Conservation (phyloP, 2,797 vertebrate species). For the Pangasius macronema region DNA sequence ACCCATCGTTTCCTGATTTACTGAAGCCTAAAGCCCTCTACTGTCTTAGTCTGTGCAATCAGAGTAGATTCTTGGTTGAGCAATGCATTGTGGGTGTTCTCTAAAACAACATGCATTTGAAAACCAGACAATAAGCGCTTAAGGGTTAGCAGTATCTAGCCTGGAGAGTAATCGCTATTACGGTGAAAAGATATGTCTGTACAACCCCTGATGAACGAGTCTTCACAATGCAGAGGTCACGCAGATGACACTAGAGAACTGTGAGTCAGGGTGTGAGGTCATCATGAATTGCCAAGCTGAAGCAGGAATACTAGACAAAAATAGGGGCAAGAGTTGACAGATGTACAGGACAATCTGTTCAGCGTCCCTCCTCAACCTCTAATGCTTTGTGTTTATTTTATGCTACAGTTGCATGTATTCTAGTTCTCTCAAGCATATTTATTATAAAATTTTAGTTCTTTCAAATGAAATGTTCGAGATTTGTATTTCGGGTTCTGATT, state of each 20-base stretch:
- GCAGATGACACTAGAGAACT: conserved; percentile 62
- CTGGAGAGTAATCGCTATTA: conserved; percentile 57
- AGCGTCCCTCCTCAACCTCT: neutral
- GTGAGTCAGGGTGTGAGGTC: conserved; percentile 63
- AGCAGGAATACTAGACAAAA: conserved; percentile 40
- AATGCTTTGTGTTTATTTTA: neutral
- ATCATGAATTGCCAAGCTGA: conserved; percentile 53
- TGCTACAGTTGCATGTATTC: neutral
- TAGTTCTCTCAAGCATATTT: neutral
- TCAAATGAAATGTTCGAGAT: neutral
- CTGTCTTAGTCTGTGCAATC: conserved; percentile 48
- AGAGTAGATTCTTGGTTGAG: neutral
- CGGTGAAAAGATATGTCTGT: conserved; percentile 56
- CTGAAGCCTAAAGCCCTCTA: conserved; percentile 57
- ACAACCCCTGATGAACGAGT: conserved; percentile 59
- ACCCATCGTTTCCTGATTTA: neutral
- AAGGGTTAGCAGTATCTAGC: conserved; percentile 34
- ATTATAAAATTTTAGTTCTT: neutral
- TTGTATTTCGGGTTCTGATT: neutral
- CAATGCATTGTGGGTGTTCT: conserved; percentile 24
- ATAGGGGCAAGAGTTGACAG: neutral
- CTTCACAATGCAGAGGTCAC: conserved; percentile 46
- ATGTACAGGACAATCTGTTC: neutral
- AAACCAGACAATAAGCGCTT: conserved; percentile 58
- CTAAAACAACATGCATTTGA: conserved; percentile 50